phyloP scores from a whole-genome alignment of 2,797 vertebrate species.

The Pagetopsis macropterus region DNA sequence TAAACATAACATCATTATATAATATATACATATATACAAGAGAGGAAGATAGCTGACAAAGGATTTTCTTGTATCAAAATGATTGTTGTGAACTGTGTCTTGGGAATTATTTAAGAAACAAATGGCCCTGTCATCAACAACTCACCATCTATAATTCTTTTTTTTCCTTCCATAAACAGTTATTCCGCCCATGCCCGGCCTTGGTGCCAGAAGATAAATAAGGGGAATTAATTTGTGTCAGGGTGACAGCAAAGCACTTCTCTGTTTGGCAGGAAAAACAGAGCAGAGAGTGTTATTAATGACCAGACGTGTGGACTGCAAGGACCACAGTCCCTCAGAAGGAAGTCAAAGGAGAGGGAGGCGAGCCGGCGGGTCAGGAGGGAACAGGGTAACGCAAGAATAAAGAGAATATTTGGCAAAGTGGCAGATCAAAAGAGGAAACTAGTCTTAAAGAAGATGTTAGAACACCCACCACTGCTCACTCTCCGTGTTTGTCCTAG shows the following conservation, averaged over 20 bases:
- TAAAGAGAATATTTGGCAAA: slow-evolving; percentile 63
- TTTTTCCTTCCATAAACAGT: slow-evolving; percentile 70
- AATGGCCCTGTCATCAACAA: slow-evolving; percentile 76
- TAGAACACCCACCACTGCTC: slow-evolving; percentile 43
- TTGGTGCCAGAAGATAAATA: slow-evolving; percentile 83
- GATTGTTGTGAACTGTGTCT: slow-evolving; percentile 75
- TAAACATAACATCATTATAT: neutral
- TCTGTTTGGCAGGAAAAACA: slow-evolving; percentile 79
- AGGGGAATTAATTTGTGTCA: slow-evolving; percentile 85
- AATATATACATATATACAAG: slow-evolving; percentile 13
- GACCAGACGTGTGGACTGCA: slow-evolving; percentile 73
- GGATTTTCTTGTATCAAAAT: slow-evolving; percentile 60
- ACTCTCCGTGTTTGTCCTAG: slow-evolving; percentile 30
- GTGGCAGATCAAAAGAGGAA: slow-evolving; percentile 52
- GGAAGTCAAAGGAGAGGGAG: slow-evolving; percentile 73
- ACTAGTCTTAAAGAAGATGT: slow-evolving; percentile 32
- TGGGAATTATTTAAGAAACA: slow-evolving; percentile 69
- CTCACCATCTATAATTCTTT: slow-evolving; percentile 77
- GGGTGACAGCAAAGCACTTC: slow-evolving; percentile 75
- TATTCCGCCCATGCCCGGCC: slow-evolving; percentile 76
- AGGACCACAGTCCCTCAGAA: slow-evolving; percentile 73
- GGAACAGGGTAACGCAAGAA: slow-evolving; percentile 45
- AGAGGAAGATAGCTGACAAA: slow-evolving; percentile 52
- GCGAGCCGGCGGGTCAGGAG: slow-evolving; percentile 37
- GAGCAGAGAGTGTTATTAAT: slow-evolving; percentile 77